A percentile compares a stretch with the other conserved stretches of the same genome.
Evolutionary conservation across 2,113 vertebrate species (phyloP).

Genomic region (Crotalus viridis): DNA sequence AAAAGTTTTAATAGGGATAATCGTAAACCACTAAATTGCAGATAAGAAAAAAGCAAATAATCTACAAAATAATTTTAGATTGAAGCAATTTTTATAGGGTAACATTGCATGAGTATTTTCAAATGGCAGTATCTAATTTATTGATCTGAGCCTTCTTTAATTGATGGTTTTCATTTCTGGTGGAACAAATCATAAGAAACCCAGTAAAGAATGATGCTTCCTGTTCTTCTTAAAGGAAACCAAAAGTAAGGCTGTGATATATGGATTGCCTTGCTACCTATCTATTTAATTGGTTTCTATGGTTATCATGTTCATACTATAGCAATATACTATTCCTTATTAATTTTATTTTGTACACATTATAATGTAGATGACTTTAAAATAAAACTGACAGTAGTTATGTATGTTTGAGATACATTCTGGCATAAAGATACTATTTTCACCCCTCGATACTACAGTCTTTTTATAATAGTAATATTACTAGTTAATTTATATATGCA

Average conservation of each 20-base stretch:
- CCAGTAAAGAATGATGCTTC: not conserved
- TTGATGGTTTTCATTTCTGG: constrained; percentile 1
- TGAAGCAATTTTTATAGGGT: not conserved
- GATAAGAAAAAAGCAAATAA: not conserved
- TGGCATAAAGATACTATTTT: constrained; percentile 35
- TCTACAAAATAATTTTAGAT: not conserved
- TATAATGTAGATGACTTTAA: constrained; percentile 46
- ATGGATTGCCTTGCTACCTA: not conserved
- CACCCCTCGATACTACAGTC: constrained; percentile 48
- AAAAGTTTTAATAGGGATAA: not conserved
- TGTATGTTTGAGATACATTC: constrained; percentile 49
- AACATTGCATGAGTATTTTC: not conserved
- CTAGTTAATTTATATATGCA: constrained; percentile 67
- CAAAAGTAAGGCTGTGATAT: not conserved
- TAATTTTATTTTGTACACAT: constrained; percentile 38
- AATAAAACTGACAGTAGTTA: constrained; percentile 51
- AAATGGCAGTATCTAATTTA: not conserved
- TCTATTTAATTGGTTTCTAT: not conserved
- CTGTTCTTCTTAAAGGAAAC: not conserved
- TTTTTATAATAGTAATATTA: constrained; percentile 67
- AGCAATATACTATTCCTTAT: constrained; percentile 33
- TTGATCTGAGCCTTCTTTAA: not conserved
- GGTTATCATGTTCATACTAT: constrained; percentile 39
- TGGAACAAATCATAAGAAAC: not conserved
- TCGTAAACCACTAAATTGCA: not conserved